Evolutionary conservation across 2,888 invertebrate genomes (phyloP).

Genomic region (Megastigmus dorsalis): DNA sequence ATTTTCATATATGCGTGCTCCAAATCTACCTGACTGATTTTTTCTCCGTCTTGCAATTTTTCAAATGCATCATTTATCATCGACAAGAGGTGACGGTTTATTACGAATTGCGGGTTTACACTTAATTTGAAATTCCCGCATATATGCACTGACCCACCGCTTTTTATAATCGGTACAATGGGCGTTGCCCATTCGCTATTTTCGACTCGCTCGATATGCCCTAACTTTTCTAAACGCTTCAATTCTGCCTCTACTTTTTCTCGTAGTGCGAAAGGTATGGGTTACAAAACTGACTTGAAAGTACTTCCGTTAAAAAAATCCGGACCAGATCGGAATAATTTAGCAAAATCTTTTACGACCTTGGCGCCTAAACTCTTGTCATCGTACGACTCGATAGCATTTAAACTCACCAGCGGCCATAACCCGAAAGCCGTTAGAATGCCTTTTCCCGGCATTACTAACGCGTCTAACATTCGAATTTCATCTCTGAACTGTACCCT

Average conservation of each 20-base stretch:
- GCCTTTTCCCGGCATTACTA: too few species aligned
- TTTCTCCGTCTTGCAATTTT: slow-evolving; percentile 18
- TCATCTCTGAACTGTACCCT: too few species aligned
- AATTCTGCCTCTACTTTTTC: slow-evolving; percentile 12
- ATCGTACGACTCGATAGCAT: too few species aligned
- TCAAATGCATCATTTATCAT: slow-evolving; percentile 27
- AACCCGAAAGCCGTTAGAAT: too few species aligned
- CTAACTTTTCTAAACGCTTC: slow-evolving; percentile 7
- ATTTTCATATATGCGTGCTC: slow-evolving; percentile 51
- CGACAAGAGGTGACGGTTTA: slow-evolving; percentile 15
- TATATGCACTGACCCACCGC: background rate
- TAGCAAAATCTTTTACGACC: too few species aligned
- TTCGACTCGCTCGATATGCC: slow-evolving; percentile 13
- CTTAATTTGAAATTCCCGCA: slow-evolving; percentile 9
- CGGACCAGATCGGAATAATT: too few species aligned
- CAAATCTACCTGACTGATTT: slow-evolving; percentile 27
- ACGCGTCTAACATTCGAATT: too few species aligned
- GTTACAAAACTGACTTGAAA: too few species aligned
- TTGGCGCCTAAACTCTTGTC: too few species aligned
- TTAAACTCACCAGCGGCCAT: too few species aligned
- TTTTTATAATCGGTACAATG: slow-evolving; percentile 10
- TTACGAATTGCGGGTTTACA: slow-evolving; percentile 1
- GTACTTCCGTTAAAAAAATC: too few species aligned
- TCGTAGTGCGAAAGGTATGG: slow-evolving; percentile 35
- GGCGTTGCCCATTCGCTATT: slow-evolving; percentile 28